Evolutionary conservation across 2,797 vertebrate genomes (phyloP).

Genomic region (Falco naumanni): DNA sequence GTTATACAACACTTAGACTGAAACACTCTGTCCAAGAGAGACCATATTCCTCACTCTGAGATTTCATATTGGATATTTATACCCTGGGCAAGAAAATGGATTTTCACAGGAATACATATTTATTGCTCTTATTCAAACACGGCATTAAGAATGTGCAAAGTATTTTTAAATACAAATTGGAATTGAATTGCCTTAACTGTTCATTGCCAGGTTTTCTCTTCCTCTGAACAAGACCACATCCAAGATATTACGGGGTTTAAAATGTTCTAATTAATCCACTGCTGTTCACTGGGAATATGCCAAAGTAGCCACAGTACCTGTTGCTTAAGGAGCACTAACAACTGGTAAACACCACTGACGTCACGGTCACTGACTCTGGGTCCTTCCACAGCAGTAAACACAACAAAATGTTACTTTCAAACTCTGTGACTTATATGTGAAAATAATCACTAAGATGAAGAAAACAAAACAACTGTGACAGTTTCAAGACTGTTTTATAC

Average conservation of each 20-base stretch:
- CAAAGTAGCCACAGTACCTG: not conserved
- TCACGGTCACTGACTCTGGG: not conserved
- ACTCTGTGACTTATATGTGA: not conserved
- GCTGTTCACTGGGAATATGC: not conserved
- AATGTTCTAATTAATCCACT: not conserved
- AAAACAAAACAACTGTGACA: not conserved
- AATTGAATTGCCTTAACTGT: not conserved
- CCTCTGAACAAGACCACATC: not conserved
- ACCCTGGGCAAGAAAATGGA: conserved; percentile 32
- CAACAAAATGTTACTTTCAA: not conserved
- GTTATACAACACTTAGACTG: conserved; percentile 67
- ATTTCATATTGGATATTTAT: conserved; percentile 45
- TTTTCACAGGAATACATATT: conserved; percentile 15
- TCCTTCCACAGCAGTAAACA: not conserved
- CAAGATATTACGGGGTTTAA: not conserved
- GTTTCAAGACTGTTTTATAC: not conserved
- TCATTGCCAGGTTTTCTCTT: not conserved
- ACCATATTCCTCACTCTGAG: conserved; percentile 45
- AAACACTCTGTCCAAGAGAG: conserved; percentile 37
- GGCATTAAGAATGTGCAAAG: not conserved
- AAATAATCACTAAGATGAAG: not conserved
- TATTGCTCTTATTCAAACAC: conserved; percentile 16
- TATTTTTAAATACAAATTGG: conserved; percentile 44
- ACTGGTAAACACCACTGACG: not conserved
- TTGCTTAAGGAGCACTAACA: not conserved